These are phyloP conservation scores for Oreochromis niloticus DNA, from an alignment of 2,113 vertebrate genomes.

Conservation along the genomic window DNA sequence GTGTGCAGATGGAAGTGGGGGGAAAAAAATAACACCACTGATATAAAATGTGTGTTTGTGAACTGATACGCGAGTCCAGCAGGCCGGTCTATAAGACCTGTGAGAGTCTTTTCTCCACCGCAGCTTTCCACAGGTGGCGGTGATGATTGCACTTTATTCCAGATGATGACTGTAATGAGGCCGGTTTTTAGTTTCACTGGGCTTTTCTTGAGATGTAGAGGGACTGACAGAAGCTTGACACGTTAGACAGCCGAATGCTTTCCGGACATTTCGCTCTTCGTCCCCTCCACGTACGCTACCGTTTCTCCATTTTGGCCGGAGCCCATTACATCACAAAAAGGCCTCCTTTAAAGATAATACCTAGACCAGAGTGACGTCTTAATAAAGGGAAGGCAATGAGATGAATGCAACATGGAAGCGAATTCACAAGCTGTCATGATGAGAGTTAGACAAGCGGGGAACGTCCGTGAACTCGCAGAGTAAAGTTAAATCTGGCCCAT, in stretches of 20 bases:
- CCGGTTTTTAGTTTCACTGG: constrained; percentile 27
- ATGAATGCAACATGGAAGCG: background rate
- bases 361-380: background rate
- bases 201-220: constrained; percentile 16
- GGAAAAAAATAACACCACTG: background rate
- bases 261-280: background rate
- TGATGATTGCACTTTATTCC: constrained; percentile 50
- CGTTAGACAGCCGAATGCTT: background rate
- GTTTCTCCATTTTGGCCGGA: background rate
- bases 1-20: constrained; percentile 18
- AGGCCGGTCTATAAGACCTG: constrained; percentile 14
- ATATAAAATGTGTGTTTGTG: background rate
- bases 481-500: constrained; percentile 29
- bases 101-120: background rate
- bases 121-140: constrained; percentile 33
- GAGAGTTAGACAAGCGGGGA: background rate
- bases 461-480: background rate
- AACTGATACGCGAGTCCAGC: background rate
- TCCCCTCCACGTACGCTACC: background rate
- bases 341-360: background rate
- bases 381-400: background rate
- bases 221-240: constrained; percentile 31
- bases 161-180: constrained; percentile 54
- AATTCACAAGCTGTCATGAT: background rate
- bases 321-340: background rate